Base-by-base conservation (phyloP, 2,797 vertebrate genomes). In the Mus spretus region DNA sequence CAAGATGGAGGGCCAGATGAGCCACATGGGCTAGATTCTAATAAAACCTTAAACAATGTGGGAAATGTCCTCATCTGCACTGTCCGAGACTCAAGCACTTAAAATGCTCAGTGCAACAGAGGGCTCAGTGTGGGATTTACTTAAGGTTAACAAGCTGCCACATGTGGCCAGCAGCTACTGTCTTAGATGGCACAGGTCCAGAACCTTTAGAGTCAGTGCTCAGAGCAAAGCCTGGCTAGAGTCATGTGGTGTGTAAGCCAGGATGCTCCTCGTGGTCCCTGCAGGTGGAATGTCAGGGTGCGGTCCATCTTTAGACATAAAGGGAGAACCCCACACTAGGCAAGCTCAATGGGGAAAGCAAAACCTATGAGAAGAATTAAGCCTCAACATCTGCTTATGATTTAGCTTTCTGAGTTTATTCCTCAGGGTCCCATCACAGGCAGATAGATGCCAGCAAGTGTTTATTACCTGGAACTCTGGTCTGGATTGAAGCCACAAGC, bases 391-490 rank as follows among this genome's bases (percentile, higher is more conserved):
- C 6, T 79, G 85, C 34, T 47, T 78, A 44, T 83, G 77, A 93
- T 50, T 82, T 44, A 93, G 31, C 72, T 95, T 40, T 94, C 59
- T 70, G 40, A 74, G 84, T 88, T 83, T 90, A 91, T 63, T 81
- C 31, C 80, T 94, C 20, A 57, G 92, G 77, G 28, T 74, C 9
- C 28, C 1, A 22, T 3, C 20, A 57, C 22, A 37, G 3, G 81
- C 31, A 75, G 50, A 97, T 78, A 75, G 50, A 97, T 78, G 20
- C 0, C 34, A 79, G 4, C 6, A 59, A 63, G n/a, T 31, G 6
- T 81, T 89, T 47, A 12, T 97, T 97, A 99, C 98, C 98, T 95
- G 98, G 98, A 87, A 99, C 94, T 97, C 98, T 99, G 67, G 97
- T 90, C 40, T 98, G 98, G 74, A 99, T 98, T 20, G 98, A 98